A percentile compares a stretch with the other conserved stretches of the same genome.
Conservation (phyloP, 1,140 invertebrate genomes). For the Andricus grossulariae region DNA sequence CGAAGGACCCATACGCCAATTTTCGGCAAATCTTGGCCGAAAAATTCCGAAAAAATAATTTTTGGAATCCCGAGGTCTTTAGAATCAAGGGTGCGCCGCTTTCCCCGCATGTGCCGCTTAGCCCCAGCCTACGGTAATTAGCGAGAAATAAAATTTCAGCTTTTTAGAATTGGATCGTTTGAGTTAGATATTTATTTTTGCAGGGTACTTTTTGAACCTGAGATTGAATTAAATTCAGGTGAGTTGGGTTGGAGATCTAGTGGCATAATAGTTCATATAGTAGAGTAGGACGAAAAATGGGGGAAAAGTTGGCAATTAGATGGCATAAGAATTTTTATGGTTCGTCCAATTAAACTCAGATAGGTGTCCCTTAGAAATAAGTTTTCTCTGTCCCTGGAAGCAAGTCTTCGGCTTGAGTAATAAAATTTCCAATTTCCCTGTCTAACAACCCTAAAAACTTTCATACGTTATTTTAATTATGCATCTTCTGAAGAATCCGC, state of each 20-base stretch:
- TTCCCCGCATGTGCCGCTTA: too few species aligned
- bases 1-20: too few species aligned
- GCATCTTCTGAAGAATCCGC: neutral
- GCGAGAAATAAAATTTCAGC: too few species aligned
- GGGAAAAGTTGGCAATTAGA: neutral
- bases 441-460: slow-evolving; percentile 2
- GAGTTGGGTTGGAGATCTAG: neutral
- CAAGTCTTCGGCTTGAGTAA: neutral
- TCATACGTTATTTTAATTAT: slow-evolving; percentile 5
- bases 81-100: too few species aligned
- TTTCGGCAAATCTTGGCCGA: too few species aligned
- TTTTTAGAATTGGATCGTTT: too few species aligned
- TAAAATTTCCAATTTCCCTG: slow-evolving; percentile 9
- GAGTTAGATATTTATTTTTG: too few species aligned
- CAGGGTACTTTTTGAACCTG: too few species aligned
- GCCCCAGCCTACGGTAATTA: too few species aligned
- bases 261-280: neutral
- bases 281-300: neutral
- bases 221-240: neutral
- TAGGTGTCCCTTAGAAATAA: neutral
- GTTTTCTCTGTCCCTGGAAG: neutral
- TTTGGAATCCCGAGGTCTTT: too few species aligned
- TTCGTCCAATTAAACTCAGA: neutral
- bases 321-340: neutral
- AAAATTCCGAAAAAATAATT: too few species aligned